Evolutionary conservation across 1,140 invertebrate species (phyloP).

Genomic region (Drosophila rufa): DNA sequence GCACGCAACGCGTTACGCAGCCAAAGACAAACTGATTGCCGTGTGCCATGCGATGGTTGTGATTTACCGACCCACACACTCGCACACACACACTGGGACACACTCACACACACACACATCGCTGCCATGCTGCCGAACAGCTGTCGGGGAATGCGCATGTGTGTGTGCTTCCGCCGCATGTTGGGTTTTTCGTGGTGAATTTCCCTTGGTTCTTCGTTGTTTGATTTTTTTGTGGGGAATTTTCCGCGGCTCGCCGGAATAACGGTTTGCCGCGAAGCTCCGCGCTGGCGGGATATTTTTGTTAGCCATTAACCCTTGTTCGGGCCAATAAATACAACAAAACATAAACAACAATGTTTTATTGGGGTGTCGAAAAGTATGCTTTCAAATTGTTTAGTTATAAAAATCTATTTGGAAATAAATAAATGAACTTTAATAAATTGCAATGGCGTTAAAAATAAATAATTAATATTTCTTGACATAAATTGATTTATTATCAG

Average conservation of each 20-base stretch:
- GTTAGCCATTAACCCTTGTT: neutral
- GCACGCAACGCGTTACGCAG: constrained; percentile 80
- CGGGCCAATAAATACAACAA: neutral
- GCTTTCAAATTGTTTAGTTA: no score
- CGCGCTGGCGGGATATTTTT: neutral
- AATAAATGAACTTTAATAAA: no score
- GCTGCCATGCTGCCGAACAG: constrained; percentile 40
- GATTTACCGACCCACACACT: constrained; percentile 77
- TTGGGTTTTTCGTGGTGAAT: constrained; percentile 20
- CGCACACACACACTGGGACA: constrained; percentile 24
- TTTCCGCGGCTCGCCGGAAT: constrained; percentile 2
- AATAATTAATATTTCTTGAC: no score
- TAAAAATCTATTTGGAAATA: no score
- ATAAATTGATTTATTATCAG: no score
- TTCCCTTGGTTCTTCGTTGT: neutral
- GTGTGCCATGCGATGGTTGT: constrained; percentile 77
- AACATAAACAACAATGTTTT: no score
- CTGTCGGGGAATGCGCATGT: constrained; percentile 61
- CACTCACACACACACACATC: constrained; percentile 27
- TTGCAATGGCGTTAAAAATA: no score
- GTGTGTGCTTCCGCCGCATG: constrained; percentile 38
- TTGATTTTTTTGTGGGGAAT: constrained; percentile 9
- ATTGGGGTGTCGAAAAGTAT: no score
- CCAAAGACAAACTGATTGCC: constrained; percentile 83
- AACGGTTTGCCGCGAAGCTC: neutral